A percentile compares a stretch with the other conserved stretches of the same genome.
Evolutionary conservation across 2,888 invertebrate genomes (phyloP).

Genomic region (Archips xylosteana): DNA sequence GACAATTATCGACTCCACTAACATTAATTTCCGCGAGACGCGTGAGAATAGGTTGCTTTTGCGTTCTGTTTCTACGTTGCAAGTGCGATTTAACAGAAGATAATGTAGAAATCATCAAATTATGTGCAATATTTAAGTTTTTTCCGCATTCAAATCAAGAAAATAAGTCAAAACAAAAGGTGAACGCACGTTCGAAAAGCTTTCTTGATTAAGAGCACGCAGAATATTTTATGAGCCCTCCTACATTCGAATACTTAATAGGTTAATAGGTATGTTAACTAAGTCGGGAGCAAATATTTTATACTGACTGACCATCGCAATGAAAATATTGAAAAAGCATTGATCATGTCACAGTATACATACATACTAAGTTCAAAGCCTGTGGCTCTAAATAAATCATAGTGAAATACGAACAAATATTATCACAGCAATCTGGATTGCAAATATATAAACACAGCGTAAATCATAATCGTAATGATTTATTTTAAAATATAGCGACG

Average conservation of each 20-base stretch:
- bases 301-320: conserved; percentile 9
- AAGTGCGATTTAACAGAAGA: background rate
- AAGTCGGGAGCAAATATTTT: conserved; percentile 31
- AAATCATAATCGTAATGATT: conserved; percentile 59
- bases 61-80: background rate
- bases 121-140: background rate
- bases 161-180: conserved; percentile 52
- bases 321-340: conserved; percentile 36
- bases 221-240: conserved; percentile 52
- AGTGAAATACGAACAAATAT: conserved; percentile 47
- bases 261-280: conserved; percentile 30
- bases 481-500: conserved; percentile 56
- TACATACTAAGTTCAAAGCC: conserved; percentile 36
- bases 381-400: conserved; percentile 45
- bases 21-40: conserved; percentile 38
- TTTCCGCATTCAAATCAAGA: conserved; percentile 35
- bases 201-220: conserved; percentile 50
- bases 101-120: background rate
- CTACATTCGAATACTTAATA: conserved; percentile 49
- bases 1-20: conserved; percentile 75
- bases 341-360: conserved; percentile 31
- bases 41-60: conserved; percentile 22
- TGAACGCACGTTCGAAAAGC: conserved; percentile 61
- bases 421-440: conserved; percentile 45
- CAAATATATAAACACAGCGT: conserved; percentile 53